A percentile compares a stretch with the other conserved stretches of the same genome.
These are phyloP conservation scores for Scleropages formosus DNA, from an alignment of 2,797 vertebrate genomes.

Conservation along the genomic window DNA sequence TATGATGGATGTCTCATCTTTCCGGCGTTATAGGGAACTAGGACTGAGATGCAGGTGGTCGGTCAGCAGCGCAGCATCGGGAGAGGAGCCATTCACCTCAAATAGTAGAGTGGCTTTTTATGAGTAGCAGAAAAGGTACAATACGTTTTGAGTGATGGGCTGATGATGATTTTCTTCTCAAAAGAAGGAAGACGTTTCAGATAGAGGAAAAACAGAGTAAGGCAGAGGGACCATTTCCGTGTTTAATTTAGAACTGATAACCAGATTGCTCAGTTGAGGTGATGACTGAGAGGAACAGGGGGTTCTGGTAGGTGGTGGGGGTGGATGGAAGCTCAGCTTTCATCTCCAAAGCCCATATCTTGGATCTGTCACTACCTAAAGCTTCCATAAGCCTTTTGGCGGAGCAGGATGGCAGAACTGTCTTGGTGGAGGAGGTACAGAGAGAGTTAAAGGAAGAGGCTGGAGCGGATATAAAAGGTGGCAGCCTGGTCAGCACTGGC, in stretches of 20 bases:
- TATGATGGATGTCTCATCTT: not conserved
- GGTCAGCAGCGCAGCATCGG: not conserved
- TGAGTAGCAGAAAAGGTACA: not conserved
- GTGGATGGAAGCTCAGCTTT: not conserved
- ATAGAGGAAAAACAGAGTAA: constrained; percentile 4
- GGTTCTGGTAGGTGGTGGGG: not conserved
- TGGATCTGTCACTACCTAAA: not conserved
- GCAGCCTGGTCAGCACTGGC: not conserved
- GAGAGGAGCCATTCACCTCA: not conserved
- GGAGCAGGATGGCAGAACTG: not conserved
- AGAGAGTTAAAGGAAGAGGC: not conserved
- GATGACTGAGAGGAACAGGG: not conserved
- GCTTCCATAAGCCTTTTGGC: not conserved
- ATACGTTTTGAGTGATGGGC: not conserved
- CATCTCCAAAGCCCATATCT: not conserved
- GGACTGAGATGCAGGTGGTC: not conserved
- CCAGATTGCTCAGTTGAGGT: not conserved
- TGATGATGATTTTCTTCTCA: not conserved
- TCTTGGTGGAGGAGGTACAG: not conserved
- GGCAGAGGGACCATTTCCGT: not conserved
- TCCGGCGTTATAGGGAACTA: not conserved
- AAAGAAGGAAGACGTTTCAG: not conserved
- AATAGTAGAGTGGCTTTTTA: not conserved
- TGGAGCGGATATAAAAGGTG: not conserved
- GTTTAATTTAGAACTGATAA: not conserved